Evolutionary conservation across 2,113 vertebrate species (phyloP).

Genomic region (Etia nguti): DNA sequence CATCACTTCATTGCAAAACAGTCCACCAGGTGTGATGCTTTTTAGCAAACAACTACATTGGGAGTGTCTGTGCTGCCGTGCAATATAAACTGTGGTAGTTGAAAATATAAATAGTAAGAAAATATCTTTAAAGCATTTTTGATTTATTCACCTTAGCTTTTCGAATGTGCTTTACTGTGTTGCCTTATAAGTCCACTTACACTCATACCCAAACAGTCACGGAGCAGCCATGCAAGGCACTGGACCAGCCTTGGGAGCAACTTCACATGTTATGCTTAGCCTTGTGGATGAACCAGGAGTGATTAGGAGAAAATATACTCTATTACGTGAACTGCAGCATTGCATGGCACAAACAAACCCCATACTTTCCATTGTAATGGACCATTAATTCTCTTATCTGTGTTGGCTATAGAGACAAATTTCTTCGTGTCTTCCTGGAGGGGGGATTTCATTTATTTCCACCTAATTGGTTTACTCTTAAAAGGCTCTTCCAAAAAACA

Average conservation of each 20-base stretch:
- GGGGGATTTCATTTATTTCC: not conserved
- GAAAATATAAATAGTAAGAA: not conserved
- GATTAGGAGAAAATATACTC: not conserved
- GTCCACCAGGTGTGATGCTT: not conserved
- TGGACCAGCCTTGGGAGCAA: not conserved
- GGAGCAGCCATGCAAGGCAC: not conserved
- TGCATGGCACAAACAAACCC: not conserved
- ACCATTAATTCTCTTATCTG: not conserved
- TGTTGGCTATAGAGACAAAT: slow-evolving; percentile 21
- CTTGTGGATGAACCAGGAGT: not conserved
- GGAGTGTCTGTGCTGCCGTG: not conserved
- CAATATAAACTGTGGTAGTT: not conserved
- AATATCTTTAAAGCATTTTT: not conserved
- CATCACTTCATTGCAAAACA: not conserved
- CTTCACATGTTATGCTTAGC: not conserved
- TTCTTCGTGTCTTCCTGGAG: slow-evolving; percentile 5
- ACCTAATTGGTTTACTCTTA: slow-evolving; percentile 8
- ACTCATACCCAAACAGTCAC: not conserved
- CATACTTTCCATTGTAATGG: not conserved
- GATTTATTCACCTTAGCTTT: not conserved
- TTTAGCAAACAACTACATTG: not conserved
- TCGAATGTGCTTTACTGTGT: not conserved
- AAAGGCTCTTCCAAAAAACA: not conserved
- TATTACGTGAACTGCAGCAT: not conserved
- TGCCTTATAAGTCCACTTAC: not conserved